Evolutionary conservation across 2,797 vertebrate species (phyloP).

Genomic region (Acomys russatus): DNA sequence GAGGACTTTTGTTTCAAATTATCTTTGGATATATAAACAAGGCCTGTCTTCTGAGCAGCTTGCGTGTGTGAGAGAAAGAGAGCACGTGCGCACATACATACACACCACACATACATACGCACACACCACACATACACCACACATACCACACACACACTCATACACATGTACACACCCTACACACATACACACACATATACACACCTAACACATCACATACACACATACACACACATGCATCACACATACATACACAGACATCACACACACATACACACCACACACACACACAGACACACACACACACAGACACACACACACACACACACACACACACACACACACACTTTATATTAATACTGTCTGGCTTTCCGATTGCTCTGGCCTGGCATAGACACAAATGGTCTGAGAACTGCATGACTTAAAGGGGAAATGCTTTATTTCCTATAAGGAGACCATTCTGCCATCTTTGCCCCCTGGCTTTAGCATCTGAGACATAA

Average conservation of each 20-base stretch:
- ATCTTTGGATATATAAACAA: slow-evolving; percentile 70
- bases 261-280: slow-evolving; percentile 45
- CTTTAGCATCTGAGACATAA: not conserved
- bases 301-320: not conserved
- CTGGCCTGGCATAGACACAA: slow-evolving; percentile 72
- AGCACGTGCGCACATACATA: not conserved
- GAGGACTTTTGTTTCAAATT: slow-evolving; percentile 81
- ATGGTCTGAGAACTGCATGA: slow-evolving; percentile 67
- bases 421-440: slow-evolving; percentile 73
- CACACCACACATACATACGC: no score
- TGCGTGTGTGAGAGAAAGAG: not conserved
- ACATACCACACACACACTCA: slow-evolving; percentile 23
- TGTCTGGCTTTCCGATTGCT: slow-evolving; percentile 70
- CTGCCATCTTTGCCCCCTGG: not conserved
- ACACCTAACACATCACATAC: not conserved
- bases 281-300: slow-evolving; percentile 45
- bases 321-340: slow-evolving; percentile 21
- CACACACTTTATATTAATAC: slow-evolving; percentile 68
- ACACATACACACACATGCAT: slow-evolving; percentile 37
- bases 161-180: not conserved
- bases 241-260: no score
- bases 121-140: slow-evolving; percentile 65
- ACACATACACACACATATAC: not conserved
- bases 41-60: slow-evolving; percentile 66
- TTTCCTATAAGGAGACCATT: slow-evolving; percentile 68